These are phyloP conservation scores for Gyrodactylus salaris DNA, from an alignment of 1,140 invertebrate species.

Conservation along the genomic window DNA sequence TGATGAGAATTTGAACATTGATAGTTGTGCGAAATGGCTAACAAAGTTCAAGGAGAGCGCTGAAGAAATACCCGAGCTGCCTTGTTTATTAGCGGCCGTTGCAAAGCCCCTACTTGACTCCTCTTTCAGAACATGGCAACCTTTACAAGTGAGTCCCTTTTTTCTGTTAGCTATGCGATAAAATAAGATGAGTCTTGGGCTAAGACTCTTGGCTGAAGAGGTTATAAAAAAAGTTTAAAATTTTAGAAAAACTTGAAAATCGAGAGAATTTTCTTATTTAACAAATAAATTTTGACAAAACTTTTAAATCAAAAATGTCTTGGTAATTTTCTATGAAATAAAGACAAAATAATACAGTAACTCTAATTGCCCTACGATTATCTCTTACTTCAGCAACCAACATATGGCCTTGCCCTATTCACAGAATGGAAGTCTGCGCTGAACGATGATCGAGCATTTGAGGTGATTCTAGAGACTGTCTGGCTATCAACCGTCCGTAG, in stretches of 20 bases:
- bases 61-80: not conserved
- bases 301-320: no score
- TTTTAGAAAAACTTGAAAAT: no score
- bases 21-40: not conserved
- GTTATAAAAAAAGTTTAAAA: no score
- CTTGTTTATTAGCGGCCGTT: not conserved
- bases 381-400: not conserved
- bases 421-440: not conserved
- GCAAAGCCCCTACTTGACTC: not conserved
- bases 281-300: no score
- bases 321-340: not conserved
- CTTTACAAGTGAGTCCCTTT: not conserved
- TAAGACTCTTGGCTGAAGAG: no score
- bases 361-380: not conserved
- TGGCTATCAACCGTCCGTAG: not conserved
- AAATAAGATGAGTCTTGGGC: no score
- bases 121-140: not conserved
- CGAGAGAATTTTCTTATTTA: no score
- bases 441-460: not conserved
- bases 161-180: no score
- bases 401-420: not conserved
- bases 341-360: not conserved
- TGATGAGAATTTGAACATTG: not conserved
- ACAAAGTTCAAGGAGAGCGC: not conserved
- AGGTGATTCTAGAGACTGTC: not conserved